Percentiles rank a stretch among this genome's conserved stretches.
phyloP scores from a whole-genome alignment of 2,888 invertebrate genomes.

The Omphaloscelis lunosa region DNA sequence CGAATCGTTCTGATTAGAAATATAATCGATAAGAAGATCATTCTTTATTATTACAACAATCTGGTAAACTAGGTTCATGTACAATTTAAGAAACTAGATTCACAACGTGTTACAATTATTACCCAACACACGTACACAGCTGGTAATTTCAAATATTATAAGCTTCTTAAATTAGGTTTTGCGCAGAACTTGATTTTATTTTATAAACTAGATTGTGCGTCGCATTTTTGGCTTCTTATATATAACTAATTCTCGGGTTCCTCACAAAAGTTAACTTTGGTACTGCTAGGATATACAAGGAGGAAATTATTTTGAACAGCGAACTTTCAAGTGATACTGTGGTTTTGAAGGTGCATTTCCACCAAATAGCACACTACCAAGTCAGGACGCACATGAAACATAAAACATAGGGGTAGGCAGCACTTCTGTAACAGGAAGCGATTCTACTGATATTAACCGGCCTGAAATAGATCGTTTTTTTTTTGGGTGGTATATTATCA shows the following conservation, averaged over 20 bases:
- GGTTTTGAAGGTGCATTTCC: neutral
- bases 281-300: neutral
- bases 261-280: neutral
- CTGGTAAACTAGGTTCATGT: slow-evolving; percentile 1
- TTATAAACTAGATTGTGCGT: neutral
- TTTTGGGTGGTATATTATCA: too few relatives aligned
- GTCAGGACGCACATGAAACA: neutral
- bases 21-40: neutral
- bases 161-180: slow-evolving; percentile 10
- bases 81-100: slow-evolving; percentile 27
- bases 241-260: neutral
- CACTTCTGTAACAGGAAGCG: neutral
- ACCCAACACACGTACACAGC: slow-evolving; percentile 24
- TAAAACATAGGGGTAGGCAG: neutral
- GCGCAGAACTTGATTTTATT: slow-evolving; percentile 1
- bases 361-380: neutral
- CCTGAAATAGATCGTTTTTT: too few relatives aligned
- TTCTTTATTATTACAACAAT: neutral
- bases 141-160: slow-evolving; percentile 24
- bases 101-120: slow-evolving; percentile 3
- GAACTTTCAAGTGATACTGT: neutral
- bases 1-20: neutral
- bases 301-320: neutral
- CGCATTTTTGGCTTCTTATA: neutral
- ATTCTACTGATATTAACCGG: neutral